A percentile compares a stretch with the other conserved stretches of the same genome.
These are phyloP conservation scores for Tylochromis polylepis DNA, from an alignment of 2,113 vertebrate genomes.

Conservation along the genomic window DNA sequence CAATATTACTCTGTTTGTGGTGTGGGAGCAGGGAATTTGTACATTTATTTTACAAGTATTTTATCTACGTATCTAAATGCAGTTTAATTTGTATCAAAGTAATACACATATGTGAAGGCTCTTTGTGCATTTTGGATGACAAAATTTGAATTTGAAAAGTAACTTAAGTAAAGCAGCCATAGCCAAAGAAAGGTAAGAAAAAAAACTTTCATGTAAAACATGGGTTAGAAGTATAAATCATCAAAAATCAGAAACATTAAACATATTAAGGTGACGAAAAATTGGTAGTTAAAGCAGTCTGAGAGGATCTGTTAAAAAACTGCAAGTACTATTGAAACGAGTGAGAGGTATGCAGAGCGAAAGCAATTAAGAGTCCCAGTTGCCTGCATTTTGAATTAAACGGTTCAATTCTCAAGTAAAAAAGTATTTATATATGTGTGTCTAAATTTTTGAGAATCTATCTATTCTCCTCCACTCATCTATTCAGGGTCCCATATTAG, in stretches of 20 bases:
- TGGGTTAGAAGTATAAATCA: no score
- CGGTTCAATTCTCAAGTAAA: not conserved
- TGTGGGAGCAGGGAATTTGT: not conserved
- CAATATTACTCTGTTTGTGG: not conserved
- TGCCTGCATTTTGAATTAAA: not conserved
- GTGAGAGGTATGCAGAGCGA: not conserved
- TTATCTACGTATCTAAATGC: not conserved
- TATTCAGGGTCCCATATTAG: not conserved
- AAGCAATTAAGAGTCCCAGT: not conserved
- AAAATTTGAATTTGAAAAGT: not conserved
- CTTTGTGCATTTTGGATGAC: not conserved
- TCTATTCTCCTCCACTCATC: not conserved
- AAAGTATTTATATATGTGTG: not conserved
- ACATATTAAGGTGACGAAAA: fast-evolving
- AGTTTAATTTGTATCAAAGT: no score
- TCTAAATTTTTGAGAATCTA: not conserved
- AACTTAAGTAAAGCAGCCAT: not conserved
- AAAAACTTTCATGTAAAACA: not conserved
- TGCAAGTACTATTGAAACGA: not conserved
- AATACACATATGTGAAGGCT: not conserved
- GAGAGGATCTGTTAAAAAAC: not conserved
- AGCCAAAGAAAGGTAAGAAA: not conserved
- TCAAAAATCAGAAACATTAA: not conserved
- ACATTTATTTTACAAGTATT: not conserved
- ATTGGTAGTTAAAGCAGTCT: not conserved